Evolutionary conservation across 2,888 invertebrate genomes (phyloP), one percentile per base, ranked within the genome.

Genomic region (Lochmaea capreae): DNA sequence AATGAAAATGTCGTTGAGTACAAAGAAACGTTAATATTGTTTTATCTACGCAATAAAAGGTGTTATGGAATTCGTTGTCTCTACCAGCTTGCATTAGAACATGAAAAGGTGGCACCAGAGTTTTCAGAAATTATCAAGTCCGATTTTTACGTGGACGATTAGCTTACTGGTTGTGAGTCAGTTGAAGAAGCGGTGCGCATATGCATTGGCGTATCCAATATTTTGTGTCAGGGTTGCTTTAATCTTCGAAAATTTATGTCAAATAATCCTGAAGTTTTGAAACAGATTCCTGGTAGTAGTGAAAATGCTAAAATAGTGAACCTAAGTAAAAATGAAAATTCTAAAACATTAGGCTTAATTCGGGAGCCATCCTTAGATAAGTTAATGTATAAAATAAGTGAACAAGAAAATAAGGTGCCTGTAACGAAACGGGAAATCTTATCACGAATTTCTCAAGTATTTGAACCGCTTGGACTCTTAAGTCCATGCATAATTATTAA

Each of bases 391-490:
- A 49, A 49, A 49, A 49, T 49, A n/a, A 49, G 49, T 39, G 39
- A 33, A 26, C 61, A 39, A 61, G 12, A 39, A 12, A 61, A n/a
- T 14, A 39, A 26, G 2, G n/a, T 33, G 61, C 26, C 61, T 57
- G 71, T 9, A 72, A n/a, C n/a, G n/a, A n/a, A n/a, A n/a, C n/a
- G n/a, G n/a, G n/a, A n/a, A n/a, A n/a, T n/a, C n/a, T n/a, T n/a
- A n/a, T n/a, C n/a, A n/a, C n/a, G n/a, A n/a, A n/a, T n/a, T n/a
- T n/a, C n/a, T n/a, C n/a, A 78, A 69, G 62, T 79, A 10, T 79
- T 77, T 70, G 80, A 80, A 39, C 77, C 77, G 1, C 42, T 80
- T 14, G 79, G 79, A 43, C 65, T 78, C 14, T 26, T 79, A 57
- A 70, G 74, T 61, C 74, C 74, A n/a, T 74, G 71, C 63, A 77